Evolutionary conservation across 2,797 vertebrate genomes (phyloP).

Genomic region (Ctenosaura bakeri): DNA sequence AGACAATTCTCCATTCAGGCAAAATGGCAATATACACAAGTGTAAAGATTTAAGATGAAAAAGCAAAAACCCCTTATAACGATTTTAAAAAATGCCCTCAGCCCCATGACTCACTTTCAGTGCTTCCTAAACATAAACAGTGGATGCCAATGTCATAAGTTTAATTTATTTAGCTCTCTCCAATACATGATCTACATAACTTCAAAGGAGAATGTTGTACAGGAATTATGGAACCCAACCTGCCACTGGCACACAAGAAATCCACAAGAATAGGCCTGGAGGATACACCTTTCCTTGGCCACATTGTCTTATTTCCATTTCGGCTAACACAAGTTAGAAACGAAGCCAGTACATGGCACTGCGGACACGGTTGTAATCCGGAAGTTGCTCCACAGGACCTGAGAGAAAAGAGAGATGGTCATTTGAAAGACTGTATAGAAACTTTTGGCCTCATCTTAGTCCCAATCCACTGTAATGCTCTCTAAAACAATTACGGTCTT

Average conservation of each 20-base stretch:
- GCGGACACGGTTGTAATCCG: constrained; percentile 97
- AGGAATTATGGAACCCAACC: constrained; percentile 31
- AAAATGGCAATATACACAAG: background rate
- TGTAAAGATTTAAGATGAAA: background rate
- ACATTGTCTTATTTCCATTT: constrained; percentile 29
- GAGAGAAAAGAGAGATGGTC: constrained; percentile 55
- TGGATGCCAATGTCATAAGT: constrained; percentile 36
- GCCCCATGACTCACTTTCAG: background rate
- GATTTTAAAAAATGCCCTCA: background rate
- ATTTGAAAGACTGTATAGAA: constrained; percentile 11
- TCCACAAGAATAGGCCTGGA: constrained; percentile 23
- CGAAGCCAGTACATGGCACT: constrained; percentile 97
- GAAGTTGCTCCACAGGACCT: constrained; percentile 95
- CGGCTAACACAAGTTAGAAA: constrained; percentile 82
- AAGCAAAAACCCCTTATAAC: accelerated
- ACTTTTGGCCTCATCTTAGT: background rate
- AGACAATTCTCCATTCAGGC: background rate
- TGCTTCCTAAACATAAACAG: background rate
- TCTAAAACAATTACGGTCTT: background rate
- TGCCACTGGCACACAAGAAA: constrained; percentile 36
- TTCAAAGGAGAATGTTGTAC: constrained; percentile 23
- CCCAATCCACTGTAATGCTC: background rate
- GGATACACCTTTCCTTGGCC: constrained; percentile 22
- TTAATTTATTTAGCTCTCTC: constrained; percentile 63
- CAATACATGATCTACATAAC: constrained; percentile 56